Conservation (phyloP, 1,140 invertebrate genomes). For the Nebria ingens region DNA sequence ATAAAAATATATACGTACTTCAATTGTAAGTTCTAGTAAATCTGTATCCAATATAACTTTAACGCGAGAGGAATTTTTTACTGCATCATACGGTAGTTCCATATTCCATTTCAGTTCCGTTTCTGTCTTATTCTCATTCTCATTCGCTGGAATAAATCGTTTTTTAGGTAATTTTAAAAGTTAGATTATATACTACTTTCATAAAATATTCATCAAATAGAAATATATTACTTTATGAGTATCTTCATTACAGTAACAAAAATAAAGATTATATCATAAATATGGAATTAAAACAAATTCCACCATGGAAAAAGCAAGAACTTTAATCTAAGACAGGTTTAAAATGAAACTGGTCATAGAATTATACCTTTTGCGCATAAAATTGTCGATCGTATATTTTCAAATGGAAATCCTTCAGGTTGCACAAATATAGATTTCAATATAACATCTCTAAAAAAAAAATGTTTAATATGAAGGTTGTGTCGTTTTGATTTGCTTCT, state of each 20-base stretch:
- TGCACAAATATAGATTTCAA: constrained; percentile 42
- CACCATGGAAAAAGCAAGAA: too few relatives aligned
- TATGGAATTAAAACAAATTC: too few relatives aligned
- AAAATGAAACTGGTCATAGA: constrained; percentile 22
- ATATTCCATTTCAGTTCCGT: constrained; percentile 31
- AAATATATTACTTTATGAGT: too few relatives aligned
- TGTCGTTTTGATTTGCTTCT: too few relatives aligned
- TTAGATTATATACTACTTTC: too few relatives aligned
- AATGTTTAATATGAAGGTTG: constrained; percentile 1
- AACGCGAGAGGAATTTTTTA: neutral
- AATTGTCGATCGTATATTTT: constrained; percentile 39
- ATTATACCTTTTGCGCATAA: constrained; percentile 39
- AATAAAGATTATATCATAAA: too few relatives aligned
- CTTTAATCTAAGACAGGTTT: neutral
- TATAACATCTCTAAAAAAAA: constrained; percentile 39
- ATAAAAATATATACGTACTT: constrained; percentile 22
- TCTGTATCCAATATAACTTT: constrained; percentile 44
- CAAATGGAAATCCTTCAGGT: constrained; percentile 46
- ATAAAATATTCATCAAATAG: too few relatives aligned
- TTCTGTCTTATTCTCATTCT: constrained; percentile 17
- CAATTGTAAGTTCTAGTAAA: constrained; percentile 46
- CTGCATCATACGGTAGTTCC: neutral
- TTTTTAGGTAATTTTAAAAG: too few relatives aligned
- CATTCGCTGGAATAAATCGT: too few relatives aligned
- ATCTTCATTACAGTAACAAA: too few relatives aligned